A percentile compares a stretch with the other conserved stretches of the same genome.
Evolutionary conservation across 1,140 invertebrate species (phyloP).

Genomic region (Subanguina moxae): DNA sequence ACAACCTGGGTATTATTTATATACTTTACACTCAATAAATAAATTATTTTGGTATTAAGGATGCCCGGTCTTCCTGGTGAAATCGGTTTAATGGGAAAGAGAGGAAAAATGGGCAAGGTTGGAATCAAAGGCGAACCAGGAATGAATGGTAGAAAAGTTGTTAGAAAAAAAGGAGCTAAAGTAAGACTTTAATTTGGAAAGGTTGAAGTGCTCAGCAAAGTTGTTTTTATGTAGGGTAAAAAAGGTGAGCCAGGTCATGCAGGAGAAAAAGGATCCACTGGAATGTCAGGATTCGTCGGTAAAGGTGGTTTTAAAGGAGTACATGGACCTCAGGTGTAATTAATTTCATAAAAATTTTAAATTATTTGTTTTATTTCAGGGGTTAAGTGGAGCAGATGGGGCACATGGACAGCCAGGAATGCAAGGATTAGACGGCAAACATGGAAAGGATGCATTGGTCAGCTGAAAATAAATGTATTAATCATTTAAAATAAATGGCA

Average conservation of each 20-base stretch:
- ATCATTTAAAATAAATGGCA: neutral
- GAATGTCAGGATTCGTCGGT: neutral
- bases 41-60: no score
- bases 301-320: neutral
- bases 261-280: neutral
- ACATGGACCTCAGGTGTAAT: neutral
- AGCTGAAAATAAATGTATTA: neutral
- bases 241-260: neutral
- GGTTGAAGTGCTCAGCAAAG: no score
- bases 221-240: neutral
- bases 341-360: no score
- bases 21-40: no score
- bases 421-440: neutral
- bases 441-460: neutral
- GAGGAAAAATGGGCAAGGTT: neutral
- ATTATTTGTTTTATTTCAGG: neutral
- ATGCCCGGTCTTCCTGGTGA: constrained; percentile 1
- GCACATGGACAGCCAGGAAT: neutral
- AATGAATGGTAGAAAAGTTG: neutral
- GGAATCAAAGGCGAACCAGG: neutral
- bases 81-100: neutral
- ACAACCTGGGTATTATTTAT: neutral
- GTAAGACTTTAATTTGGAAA: neutral
- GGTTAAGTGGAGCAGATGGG: neutral
- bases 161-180: neutral